Evolutionary conservation across 2,797 vertebrate genomes (phyloP).

Genomic region (Anguilla megastoma): DNA sequence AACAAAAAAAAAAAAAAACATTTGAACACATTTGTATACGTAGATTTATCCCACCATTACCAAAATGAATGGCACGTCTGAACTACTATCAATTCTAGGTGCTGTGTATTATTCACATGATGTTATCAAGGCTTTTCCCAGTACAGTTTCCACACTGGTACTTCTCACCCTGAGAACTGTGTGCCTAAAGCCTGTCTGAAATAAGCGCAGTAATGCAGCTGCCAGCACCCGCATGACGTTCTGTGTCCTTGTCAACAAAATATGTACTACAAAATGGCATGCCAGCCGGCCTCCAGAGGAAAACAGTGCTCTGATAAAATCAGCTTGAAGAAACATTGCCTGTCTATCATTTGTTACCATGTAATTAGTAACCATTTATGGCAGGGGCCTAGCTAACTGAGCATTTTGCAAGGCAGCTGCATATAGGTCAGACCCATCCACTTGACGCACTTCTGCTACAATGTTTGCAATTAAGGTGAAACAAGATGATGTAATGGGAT

Average conservation of each 20-base stretch:
- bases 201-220: neutral
- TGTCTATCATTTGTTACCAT: conserved; percentile 11
- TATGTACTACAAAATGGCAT: conserved; percentile 10
- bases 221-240: neutral
- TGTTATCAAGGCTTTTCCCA: neutral
- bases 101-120: neutral
- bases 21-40: neutral
- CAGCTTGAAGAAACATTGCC: neutral
- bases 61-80: neutral
- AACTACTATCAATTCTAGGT: neutral
- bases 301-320: neutral
- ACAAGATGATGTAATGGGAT: neutral
- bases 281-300: neutral
- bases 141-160: neutral
- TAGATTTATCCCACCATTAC: neutral
- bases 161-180: neutral
- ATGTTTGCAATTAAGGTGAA: conserved; percentile 17
- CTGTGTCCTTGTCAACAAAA: conserved; percentile 14
- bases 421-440: neutral
- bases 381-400: neutral
- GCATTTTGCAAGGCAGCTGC: neutral
- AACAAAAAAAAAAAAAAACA: too few species aligned
- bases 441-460: neutral
- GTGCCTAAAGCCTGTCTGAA: neutral
- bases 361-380: conserved; percentile 4